phyloP scores from a whole-genome alignment of 2,113 vertebrate genomes.

The Malurus melanocephalus region DNA sequence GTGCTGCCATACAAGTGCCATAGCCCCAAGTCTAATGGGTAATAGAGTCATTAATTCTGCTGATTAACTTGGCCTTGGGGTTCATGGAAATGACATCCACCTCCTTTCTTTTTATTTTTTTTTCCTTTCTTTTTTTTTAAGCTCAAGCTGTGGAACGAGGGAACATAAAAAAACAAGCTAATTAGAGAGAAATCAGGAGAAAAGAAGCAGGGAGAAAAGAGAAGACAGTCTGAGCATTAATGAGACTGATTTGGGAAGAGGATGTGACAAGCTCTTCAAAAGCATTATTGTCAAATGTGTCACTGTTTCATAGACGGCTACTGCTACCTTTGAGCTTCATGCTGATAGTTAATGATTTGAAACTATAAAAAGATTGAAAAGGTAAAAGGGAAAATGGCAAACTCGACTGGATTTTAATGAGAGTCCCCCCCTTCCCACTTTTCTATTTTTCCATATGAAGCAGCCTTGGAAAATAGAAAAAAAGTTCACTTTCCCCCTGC shows the following conservation, averaged over 20 bases:
- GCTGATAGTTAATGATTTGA: conserved; percentile 83
- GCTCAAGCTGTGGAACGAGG: conserved; percentile 67
- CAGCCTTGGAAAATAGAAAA: conserved; percentile 40
- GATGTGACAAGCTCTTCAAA: conserved; percentile 82
- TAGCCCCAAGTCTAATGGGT: conserved; percentile 70
- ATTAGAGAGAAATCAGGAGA: conserved; percentile 79
- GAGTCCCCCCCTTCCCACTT: conserved; percentile 9
- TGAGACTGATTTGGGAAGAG: conserved; percentile 82
- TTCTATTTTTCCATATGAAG: conserved; percentile 24
- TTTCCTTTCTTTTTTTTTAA: conserved; percentile 14
- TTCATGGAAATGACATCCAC: conserved; percentile 74
- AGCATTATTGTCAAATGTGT: conserved; percentile 83
- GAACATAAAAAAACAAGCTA: conserved; percentile 74
- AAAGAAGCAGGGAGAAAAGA: conserved; percentile 74
- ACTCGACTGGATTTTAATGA: conserved; percentile 80
- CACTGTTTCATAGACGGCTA: conserved; percentile 76
- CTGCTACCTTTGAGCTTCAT: conserved; percentile 77
- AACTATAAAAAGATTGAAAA: conserved; percentile 82
- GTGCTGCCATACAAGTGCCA: conserved; percentile 34
- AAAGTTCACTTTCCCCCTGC: conserved; percentile 47
- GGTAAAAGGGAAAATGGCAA: conserved; percentile 76
- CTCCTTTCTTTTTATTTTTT: conserved; percentile 24
- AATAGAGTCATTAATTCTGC: conserved; percentile 83
- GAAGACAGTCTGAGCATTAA: conserved; percentile 79
- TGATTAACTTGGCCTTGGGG: conserved; percentile 83